Evolutionary conservation across 2,888 invertebrate species (phyloP).

Genomic region (Anthoptus insignis): DNA sequence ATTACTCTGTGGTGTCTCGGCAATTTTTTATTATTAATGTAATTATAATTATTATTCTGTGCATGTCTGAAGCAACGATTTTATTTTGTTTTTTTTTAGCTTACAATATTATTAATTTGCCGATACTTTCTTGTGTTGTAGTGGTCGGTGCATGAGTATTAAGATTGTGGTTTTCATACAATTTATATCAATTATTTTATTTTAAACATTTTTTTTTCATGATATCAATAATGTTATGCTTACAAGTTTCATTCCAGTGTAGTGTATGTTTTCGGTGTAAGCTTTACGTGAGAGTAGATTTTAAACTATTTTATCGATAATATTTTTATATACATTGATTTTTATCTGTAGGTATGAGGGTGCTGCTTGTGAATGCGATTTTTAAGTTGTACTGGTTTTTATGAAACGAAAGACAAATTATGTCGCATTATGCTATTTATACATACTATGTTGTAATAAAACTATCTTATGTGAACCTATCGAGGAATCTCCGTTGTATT

Average conservation of each 20-base stretch:
- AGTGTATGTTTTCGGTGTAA: slow-evolving; percentile 75
- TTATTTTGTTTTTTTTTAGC: slow-evolving; percentile 69
- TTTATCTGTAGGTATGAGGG: slow-evolving; percentile 71
- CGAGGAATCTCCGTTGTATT: slow-evolving; percentile 74
- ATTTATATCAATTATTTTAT: slow-evolving; percentile 53
- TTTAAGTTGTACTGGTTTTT: slow-evolving; percentile 59
- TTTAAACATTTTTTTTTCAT: slow-evolving; percentile 59
- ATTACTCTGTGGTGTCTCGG: slow-evolving; percentile 65
- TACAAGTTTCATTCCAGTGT: slow-evolving; percentile 83
- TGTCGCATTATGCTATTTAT: slow-evolving; percentile 35
- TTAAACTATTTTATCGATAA: slow-evolving; percentile 64
- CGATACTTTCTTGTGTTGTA: slow-evolving; percentile 57
- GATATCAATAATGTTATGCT: slow-evolving; percentile 70
- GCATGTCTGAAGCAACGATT: slow-evolving; percentile 52
- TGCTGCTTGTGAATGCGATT: slow-evolving; percentile 72
- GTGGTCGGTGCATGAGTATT: slow-evolving; percentile 40
- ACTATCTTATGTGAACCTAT: slow-evolving; percentile 32
- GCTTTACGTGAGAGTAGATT: slow-evolving; percentile 77
- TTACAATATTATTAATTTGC: slow-evolving; percentile 70
- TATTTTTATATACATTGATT: slow-evolving; percentile 77
- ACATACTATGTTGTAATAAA: slow-evolving; percentile 42
- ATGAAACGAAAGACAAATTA: slow-evolving; percentile 51
- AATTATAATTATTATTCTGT: slow-evolving; percentile 58
- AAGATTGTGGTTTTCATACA: slow-evolving; percentile 30
- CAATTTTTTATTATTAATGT: slow-evolving; percentile 54